A percentile compares a stretch with the other conserved stretches of the same genome.
phyloP scores from a whole-genome alignment of 2,888 invertebrate species.

The Gonocerus acuteangulatus region DNA sequence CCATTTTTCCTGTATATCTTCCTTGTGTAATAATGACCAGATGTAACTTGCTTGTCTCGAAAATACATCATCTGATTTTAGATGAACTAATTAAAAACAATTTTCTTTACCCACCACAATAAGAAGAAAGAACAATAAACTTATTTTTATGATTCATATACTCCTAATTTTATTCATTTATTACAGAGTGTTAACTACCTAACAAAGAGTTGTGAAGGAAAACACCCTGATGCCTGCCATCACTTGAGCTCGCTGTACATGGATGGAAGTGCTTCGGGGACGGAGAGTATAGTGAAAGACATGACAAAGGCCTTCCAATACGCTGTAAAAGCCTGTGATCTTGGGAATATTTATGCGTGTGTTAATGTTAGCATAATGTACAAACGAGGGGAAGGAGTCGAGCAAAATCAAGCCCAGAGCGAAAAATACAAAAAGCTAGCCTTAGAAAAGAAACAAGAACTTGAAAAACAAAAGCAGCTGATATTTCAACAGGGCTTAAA shows the following conservation, averaged over 20 bases:
- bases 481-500: conserved; percentile 48
- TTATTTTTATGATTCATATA: too few relatives aligned
- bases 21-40: too few relatives aligned
- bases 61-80: too few relatives aligned
- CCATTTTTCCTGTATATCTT: too few relatives aligned
- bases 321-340: conserved; percentile 71
- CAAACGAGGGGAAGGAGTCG: conserved; percentile 72
- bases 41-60: too few relatives aligned
- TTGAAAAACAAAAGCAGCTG: conserved; percentile 47
- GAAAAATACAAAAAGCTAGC: conserved; percentile 66
- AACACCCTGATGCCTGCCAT: conserved; percentile 67
- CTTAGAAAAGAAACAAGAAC: conserved; percentile 60
- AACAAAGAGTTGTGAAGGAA: conserved; percentile 48
- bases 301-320: conserved; percentile 70
- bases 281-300: conserved; percentile 48
- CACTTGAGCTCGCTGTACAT: conserved; percentile 73
- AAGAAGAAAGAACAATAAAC: too few relatives aligned
- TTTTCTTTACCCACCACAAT: too few relatives aligned
- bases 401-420: conserved; percentile 61
- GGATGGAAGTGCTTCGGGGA: conserved; percentile 51
- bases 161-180: not conserved
- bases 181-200: conserved; percentile 47
- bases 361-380: conserved; percentile 85
- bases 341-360: conserved; percentile 73
- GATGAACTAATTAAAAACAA: too few relatives aligned